Conservation (phyloP, 2,888 invertebrate genomes). For the Clusia tigrina region DNA sequence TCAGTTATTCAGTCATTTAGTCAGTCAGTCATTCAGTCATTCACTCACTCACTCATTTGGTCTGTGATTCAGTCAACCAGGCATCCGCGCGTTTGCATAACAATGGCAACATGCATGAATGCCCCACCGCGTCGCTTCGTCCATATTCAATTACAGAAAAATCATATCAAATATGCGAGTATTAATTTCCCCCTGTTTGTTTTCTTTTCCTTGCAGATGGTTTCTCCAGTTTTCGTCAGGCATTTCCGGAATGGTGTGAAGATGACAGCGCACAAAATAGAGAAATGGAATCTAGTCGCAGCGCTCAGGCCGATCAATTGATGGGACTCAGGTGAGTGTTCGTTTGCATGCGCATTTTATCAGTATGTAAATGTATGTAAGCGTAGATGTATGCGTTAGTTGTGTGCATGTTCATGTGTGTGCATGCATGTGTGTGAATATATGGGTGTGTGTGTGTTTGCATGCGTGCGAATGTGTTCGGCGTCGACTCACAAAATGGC, state of each 20-base stretch:
- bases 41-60: not conserved
- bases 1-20: not conserved
- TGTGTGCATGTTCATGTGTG: too few relatives aligned
- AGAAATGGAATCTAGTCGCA: slow-evolving; percentile 68
- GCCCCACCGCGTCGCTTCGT: too few relatives aligned
- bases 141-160: too few relatives aligned
- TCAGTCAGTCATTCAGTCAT: not conserved
- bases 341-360: too few relatives aligned
- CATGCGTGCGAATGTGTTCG: not conserved
- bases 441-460: not conserved
- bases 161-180: slow-evolving; percentile 1
- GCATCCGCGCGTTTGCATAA: too few relatives aligned
- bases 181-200: slow-evolving; percentile 20
- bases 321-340: slow-evolving; percentile 67
- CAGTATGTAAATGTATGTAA: too few relatives aligned
- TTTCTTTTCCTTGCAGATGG: slow-evolving; percentile 75
- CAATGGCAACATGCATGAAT: too few relatives aligned
- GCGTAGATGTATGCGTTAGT: too few relatives aligned
- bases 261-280: slow-evolving; percentile 78
- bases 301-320: slow-evolving; percentile 68
- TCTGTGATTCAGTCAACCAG: not conserved
- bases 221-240: slow-evolving; percentile 81
- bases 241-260: slow-evolving; percentile 90
- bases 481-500: not conserved
- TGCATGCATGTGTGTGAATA: not conserved